phyloP scores from a whole-genome alignment of 2,113 vertebrate species.

The Delphinapterus leucas region DNA sequence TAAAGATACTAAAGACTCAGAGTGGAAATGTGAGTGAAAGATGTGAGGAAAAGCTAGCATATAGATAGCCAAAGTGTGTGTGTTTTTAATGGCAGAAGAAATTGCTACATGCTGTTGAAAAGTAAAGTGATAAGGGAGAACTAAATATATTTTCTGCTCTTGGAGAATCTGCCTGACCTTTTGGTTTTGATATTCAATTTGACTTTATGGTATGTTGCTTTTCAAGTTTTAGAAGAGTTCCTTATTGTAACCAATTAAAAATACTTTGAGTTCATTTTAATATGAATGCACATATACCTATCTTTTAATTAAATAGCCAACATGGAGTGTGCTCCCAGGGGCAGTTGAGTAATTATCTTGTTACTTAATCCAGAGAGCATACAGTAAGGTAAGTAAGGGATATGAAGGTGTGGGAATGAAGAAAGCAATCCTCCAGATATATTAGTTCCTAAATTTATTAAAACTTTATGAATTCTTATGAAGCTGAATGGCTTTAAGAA shows the following conservation, averaged over 20 bases:
- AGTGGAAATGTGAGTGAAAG: background rate
- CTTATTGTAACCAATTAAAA: constrained; percentile 12
- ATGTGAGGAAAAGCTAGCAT: background rate
- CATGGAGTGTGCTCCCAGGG: background rate
- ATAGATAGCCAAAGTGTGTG: background rate
- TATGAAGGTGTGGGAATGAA: constrained; percentile 13
- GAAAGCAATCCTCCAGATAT: background rate
- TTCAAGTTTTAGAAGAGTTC: constrained; percentile 16
- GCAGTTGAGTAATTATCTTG: constrained; percentile 55
- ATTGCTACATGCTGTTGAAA: constrained; percentile 7
- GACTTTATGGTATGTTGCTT: constrained; percentile 2
- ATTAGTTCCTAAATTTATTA: background rate
- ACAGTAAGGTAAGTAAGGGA: constrained; percentile 32
- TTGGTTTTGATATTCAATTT: constrained; percentile 40
- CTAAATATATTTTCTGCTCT: constrained; percentile 18
- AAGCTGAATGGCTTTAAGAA: constrained; percentile 2
- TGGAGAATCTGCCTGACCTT: constrained; percentile 12
- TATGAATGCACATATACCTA: background rate
- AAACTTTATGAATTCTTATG: background rate
- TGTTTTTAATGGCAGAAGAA: constrained; percentile 4
- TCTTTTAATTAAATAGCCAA: constrained; percentile 60
- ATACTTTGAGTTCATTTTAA: constrained; percentile 23
- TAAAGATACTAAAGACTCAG: background rate
- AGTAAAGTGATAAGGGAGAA: constrained; percentile 32
- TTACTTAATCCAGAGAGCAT: constrained; percentile 46